Conservation (phyloP, 2,113 vertebrate species). For the Alouatta palliata region DNA sequence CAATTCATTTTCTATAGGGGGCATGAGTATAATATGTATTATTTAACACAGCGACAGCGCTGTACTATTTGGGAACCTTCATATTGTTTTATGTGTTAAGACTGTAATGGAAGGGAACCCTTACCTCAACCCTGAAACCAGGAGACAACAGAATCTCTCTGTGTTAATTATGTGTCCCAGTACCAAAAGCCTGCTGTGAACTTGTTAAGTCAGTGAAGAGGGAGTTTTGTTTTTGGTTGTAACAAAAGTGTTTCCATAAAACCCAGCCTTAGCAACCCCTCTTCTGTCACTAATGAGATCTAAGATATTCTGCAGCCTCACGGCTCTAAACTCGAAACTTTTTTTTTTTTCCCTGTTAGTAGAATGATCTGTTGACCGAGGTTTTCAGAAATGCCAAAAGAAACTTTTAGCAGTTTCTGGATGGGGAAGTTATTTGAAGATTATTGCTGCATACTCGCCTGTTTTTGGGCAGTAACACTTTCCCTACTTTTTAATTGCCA, state of each 20-base stretch:
- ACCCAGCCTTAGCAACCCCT: background rate
- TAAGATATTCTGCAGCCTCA: conserved; percentile 42
- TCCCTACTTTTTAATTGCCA: conserved; percentile 38
- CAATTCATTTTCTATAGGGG: background rate
- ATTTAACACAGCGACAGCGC: background rate
- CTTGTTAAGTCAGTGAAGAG: conserved; percentile 28
- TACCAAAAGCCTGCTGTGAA: conserved; percentile 35
- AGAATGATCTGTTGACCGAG: conserved; percentile 66
- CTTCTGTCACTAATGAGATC: conserved; percentile 52
- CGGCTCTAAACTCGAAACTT: background rate
- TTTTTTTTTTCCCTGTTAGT: conserved; percentile 7
- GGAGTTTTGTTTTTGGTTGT: conserved; percentile 41
- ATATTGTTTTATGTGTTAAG: background rate
- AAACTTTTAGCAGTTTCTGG: conserved; percentile 60
- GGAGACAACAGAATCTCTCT: background rate
- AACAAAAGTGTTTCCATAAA: conserved; percentile 62
- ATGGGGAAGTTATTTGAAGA: conserved; percentile 23
- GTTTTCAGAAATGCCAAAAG: conserved; percentile 52
- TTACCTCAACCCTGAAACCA: background rate
- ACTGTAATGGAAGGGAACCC: background rate
- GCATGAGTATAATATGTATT: background rate
- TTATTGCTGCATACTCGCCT: background rate
- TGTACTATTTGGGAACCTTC: background rate
- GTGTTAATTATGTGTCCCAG: background rate
- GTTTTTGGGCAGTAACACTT: background rate